A percentile compares a stretch with the other conserved stretches of the same genome.
Conservation (phyloP, 1,140 invertebrate species). For the Monomorium pharaonis region DNA sequence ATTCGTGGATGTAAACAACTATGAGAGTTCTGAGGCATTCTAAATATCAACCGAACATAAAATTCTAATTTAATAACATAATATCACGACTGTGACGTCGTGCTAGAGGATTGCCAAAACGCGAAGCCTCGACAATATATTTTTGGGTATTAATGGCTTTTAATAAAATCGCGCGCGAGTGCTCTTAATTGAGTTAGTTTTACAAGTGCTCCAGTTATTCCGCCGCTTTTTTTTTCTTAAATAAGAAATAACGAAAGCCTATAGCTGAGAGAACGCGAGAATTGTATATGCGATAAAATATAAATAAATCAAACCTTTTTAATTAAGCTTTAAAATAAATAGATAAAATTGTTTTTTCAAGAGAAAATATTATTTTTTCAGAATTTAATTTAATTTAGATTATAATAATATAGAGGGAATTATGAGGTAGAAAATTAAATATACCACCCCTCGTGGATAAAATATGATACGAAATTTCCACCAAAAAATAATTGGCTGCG, state of each 20-base stretch:
- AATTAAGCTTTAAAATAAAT: neutral
- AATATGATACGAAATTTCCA: neutral
- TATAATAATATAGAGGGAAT: neutral
- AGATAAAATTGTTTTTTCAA: neutral
- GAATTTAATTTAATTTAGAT: conserved; percentile 37
- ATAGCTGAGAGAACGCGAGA: neutral
- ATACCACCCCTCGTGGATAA: neutral
- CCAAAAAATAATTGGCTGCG: neutral
- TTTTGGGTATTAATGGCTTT: conserved; percentile 16
- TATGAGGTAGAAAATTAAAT: neutral
- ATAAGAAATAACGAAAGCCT: neutral
- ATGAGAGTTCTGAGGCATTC: neutral
- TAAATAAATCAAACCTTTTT: neutral
- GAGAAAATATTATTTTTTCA: neutral
- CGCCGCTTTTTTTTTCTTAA: neutral
- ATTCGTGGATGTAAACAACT: conserved; percentile 5
- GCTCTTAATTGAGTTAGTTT: conserved; percentile 10
- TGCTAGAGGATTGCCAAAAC: neutral
- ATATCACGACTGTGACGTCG: neutral
- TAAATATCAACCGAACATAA: neutral
- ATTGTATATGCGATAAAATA: no score
- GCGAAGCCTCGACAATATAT: neutral
- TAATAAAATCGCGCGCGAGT: neutral
- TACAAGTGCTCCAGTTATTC: neutral
- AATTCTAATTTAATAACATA: conserved; percentile 5